Percentiles rank a stretch among this genome's conserved stretches.
phyloP scores from a whole-genome alignment of 1,140 invertebrate species.

The Cyclina sinensis region DNA sequence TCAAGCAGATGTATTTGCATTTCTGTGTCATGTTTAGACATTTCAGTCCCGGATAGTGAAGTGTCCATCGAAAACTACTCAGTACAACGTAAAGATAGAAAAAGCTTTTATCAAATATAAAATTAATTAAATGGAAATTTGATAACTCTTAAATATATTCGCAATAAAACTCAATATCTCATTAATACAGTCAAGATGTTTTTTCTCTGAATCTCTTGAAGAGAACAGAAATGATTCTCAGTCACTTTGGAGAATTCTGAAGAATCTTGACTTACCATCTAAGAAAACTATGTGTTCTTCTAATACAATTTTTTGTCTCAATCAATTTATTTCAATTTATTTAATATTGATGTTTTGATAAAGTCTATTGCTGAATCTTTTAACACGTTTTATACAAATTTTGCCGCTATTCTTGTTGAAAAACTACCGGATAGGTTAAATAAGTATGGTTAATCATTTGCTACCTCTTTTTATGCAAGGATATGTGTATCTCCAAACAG shows the following conservation, averaged over 20 bases:
- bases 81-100: background rate
- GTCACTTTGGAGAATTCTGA: background rate
- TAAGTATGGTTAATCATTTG: too few species aligned
- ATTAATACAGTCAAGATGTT: background rate
- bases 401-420: background rate
- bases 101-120: background rate
- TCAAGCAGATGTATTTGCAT: slow-evolving; percentile 3
- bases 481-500: too few species aligned
- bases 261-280: background rate
- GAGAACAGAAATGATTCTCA: background rate
- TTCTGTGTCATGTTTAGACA: slow-evolving; percentile 1
- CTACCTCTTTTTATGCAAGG: too few species aligned
- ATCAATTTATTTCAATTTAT: too few species aligned
- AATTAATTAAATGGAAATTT: slow-evolving; percentile 21
- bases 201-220: background rate
- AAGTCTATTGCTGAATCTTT: too few species aligned
- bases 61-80: slow-evolving; percentile 18
- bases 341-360: background rate
- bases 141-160: background rate
- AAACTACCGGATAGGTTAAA: too few species aligned
- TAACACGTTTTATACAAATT: too few species aligned
- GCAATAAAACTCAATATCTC: background rate
- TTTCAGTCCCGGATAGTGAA: slow-evolving; percentile 5
- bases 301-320: background rate
- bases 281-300: background rate